Evolutionary conservation across 1,140 invertebrate genomes (phyloP), one percentile per base, ranked within the genome.

Genomic region (Schlechtendalia chinensis): DNA sequence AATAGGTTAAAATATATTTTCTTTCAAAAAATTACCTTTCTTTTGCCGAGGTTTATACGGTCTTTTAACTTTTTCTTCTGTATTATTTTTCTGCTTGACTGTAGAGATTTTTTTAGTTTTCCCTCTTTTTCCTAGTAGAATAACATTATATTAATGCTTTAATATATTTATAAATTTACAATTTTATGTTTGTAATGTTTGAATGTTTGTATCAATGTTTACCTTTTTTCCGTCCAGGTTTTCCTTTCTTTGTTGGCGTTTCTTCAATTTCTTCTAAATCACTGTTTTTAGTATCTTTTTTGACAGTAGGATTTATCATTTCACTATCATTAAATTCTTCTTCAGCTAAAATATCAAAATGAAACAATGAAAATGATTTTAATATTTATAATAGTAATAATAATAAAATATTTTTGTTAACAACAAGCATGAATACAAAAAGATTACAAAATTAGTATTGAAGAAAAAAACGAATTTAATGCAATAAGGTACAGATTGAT

Each of bases 141-240:
- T 58, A 45, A 50, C 19, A 53, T 72, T 63, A 63, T 0, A 19
- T 19, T 29, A 1, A 11, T 19, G 0, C 2, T 63, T 63, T 32
- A 61, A 17, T 8, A 19, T 10, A 63, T 32, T 16, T 32, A 1
- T 4, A 63, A 63, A 19, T 32, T 29, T 32, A 27, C 17, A n/a
- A 22, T 56, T 74, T 16, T 29, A 32, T 17, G 0, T 54, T 5
- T 5, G 27, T 11, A 54, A 72, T 32, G 1, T 24, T 12, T 1
- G 16, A 16, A 17, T 0, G 39, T 56, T 29, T 54, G 22, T 54
- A 59, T 39, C 5, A 27, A 58, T 58, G 59, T 27, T 27, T 63
- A 79, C 75, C 58, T 61, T 79, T 79, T 63, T 79, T 79, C 3
- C 75, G 29, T 0, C 75, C 75, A 47, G 75, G 75, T 63, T 39